phyloP scores from a whole-genome alignment of 2,113 vertebrate species.

The Peromyscus polionotus region DNA sequence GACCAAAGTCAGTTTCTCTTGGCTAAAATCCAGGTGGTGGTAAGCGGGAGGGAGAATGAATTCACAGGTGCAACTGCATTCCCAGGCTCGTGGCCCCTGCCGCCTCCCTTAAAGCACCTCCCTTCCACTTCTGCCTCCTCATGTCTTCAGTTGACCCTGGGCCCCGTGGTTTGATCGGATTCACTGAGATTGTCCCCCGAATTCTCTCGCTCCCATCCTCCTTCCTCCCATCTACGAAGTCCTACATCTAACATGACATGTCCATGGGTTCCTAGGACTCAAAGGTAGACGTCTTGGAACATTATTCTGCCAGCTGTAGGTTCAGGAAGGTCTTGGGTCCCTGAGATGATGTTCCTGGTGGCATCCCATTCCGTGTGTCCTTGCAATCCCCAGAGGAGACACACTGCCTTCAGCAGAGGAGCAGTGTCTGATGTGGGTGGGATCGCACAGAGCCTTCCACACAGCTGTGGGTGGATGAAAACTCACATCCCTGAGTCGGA shows the following conservation, averaged over 20 bases:
- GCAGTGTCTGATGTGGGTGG: rapidly evolving
- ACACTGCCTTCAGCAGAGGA: background rate
- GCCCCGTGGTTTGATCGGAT: background rate
- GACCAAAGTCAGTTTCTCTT: background rate
- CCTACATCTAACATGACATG: background rate
- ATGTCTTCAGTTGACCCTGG: background rate
- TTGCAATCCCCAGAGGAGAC: background rate
- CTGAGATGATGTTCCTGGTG: background rate
- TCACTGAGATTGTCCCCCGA: background rate
- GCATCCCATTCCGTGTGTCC: background rate
- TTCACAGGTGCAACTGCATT: background rate
- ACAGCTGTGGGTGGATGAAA: background rate
- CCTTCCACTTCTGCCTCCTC: background rate
- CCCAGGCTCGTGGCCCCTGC: background rate
- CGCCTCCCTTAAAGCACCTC: background rate
- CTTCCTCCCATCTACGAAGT: background rate
- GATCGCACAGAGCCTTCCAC: rapidly evolving
- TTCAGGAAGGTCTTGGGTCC: background rate
- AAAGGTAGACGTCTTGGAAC: background rate
- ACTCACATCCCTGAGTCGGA: rapidly evolving
- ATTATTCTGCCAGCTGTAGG: background rate
- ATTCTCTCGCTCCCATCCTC: background rate
- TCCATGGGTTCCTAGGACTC: background rate
- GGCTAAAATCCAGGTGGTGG: background rate
- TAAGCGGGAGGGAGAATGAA: background rate